Evolutionary conservation across 2,888 invertebrate genomes (phyloP), one percentile per base, ranked within the genome.

Genomic region (Aphodius granarius): DNA sequence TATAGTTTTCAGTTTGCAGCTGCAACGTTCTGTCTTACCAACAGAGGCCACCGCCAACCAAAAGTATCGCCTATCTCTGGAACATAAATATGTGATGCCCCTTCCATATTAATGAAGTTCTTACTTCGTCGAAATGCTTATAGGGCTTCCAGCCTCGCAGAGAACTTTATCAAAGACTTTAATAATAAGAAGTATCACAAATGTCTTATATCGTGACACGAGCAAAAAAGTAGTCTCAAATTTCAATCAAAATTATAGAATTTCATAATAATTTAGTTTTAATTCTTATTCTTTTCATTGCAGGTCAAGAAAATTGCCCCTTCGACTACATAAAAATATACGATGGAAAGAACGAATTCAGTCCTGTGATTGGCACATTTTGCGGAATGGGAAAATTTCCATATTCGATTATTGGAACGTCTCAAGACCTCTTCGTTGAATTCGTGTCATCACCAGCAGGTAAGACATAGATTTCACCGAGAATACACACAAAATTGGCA

Each of bases 321-420:
- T 96, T 93, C 87, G 97, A 97, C 87, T 96, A 95, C 89, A 93
- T 97, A 80, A 92, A 92, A 81, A 94, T 97, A 77, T 96, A 96
- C 89, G 97, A 97, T 82, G 97, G 97, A 0, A 94, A 95, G 82
- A 94, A 96, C 85, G 95, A 96, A 82, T 93, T 93, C 68, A 93
- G 95, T 15, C 94, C 95, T 0, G 92, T 95, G 68, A 97, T 97
- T 80, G 96, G 96, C 4, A 96, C 95, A 5, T 96, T 97, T 85
- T 97, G 96, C 85, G 96, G 96, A 0, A 94, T 96, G 93, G 96
- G 96, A 70, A 96, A 96, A 87, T 97, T 97, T 83, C 96, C 97
- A 0, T 96, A 96, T 89, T 96, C 96, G 83, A 97, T 97, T 85
- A 96, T 97, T 82, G 97, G 97, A 13, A 97, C 97, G 68, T 95